Base-by-base conservation (phyloP, 2,113 vertebrate genomes). In the Ploceus nigricollis region DNA sequence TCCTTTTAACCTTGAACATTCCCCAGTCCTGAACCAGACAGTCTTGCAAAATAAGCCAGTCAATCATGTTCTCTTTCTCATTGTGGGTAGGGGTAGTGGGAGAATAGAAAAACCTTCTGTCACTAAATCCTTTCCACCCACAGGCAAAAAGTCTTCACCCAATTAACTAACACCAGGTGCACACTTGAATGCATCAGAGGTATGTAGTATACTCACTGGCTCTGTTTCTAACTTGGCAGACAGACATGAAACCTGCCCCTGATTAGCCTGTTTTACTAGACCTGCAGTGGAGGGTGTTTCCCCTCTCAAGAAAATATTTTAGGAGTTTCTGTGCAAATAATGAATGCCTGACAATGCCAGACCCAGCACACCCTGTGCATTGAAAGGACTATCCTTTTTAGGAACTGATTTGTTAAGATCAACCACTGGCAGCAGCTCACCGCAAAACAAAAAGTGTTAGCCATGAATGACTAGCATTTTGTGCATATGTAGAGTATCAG, bases 91-190 rank as follows among this genome's bases (percentile, higher is more conserved):
- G 90, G 76, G 25, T 65, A 69, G 71, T 71, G 11, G 82, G 64
- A 93, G 90, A 98, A 95, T 68, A 97, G 90, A 96, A 96, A 97
- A 96, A 96, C 86, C 72, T 95, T 95, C 94, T 97, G 97, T 96
- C 96, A 96, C 91, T 96, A 97, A 98, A 97, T 97, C 96, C 84
- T 94, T 98, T 97, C 95, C 94, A 96, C 93, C 96, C 93, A 93
- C 66, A 85, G 97, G 97, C 97, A 97, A 97, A 97, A 93, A 97
- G 45, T 96, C 78, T 97, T 97, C 95, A 97, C 94, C 90, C 97
- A 98, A 98, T 98, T 98, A 98, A 97, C 93, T 71, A 92, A 92
- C 87, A 94, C 97, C 97, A 98, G 97, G 97, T 98, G 97, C 96
- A 97, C 94, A 97, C 95, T 97, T 86, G 94, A 97, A 91, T 98